Conservation (phyloP, 1,140 invertebrate genomes). For the Diploscapter pachys region DNA sequence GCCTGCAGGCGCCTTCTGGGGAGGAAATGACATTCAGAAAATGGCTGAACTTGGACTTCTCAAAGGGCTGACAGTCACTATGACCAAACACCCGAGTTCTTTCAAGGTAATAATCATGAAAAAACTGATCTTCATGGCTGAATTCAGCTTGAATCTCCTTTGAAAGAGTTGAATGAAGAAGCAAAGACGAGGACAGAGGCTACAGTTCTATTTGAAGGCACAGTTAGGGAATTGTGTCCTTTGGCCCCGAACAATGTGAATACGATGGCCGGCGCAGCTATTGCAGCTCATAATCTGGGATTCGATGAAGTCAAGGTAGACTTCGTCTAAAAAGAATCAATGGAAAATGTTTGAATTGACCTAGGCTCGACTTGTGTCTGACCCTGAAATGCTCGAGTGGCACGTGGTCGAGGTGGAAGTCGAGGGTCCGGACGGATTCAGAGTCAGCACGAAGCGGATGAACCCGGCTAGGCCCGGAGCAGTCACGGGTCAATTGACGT, state of each 20-base stretch:
- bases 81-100: slow-evolving; percentile 67
- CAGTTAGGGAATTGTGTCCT: slow-evolving; percentile 65
- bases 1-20: slow-evolving; percentile 69
- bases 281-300: slow-evolving; percentile 67
- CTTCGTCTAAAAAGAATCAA: slow-evolving; percentile 63
- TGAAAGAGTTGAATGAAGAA: slow-evolving; percentile 62
- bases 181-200: slow-evolving; percentile 54
- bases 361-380: not conserved
- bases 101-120: slow-evolving; percentile 57
- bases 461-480: slow-evolving; percentile 66
- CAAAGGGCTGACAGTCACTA: slow-evolving; percentile 65
- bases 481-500: slow-evolving; percentile 67
- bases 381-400: slow-evolving; percentile 63
- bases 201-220: slow-evolving; percentile 65
- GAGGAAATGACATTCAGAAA: slow-evolving; percentile 66
- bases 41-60: slow-evolving; percentile 67
- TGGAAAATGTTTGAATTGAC: not conserved
- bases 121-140: too few relatives aligned
- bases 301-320: slow-evolving; percentile 66
- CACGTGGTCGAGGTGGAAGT: slow-evolving; percentile 68
- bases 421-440: slow-evolving; percentile 64
- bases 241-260: slow-evolving; percentile 69
- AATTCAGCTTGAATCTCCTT: slow-evolving; percentile 52
- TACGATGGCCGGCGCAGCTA: slow-evolving; percentile 62
- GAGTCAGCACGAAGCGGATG: slow-evolving; percentile 63